Evolutionary conservation across 2,797 vertebrate genomes (phyloP).

Genomic region (Tinamus major): DNA sequence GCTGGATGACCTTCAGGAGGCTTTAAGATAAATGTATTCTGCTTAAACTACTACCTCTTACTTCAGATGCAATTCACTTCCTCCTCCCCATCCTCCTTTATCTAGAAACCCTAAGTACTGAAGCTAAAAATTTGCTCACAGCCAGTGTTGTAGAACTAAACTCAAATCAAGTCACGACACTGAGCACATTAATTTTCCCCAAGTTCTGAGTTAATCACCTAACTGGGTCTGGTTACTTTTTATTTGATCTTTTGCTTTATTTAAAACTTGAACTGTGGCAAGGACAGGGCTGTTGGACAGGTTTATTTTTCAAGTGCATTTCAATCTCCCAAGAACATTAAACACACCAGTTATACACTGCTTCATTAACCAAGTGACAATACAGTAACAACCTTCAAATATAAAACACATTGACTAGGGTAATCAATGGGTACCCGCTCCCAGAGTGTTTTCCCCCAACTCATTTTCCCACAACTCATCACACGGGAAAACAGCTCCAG

Average conservation of each 20-base stretch:
- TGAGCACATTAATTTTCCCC: not conserved
- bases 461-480: constrained; percentile 17
- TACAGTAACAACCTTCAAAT: constrained; percentile 41
- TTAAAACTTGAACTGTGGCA: not conserved
- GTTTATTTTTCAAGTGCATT: not conserved
- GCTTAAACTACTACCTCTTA: not conserved
- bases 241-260: not conserved
- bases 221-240: not conserved
- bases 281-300: not conserved
- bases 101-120: not conserved
- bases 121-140: not conserved
- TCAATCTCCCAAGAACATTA: constrained; percentile 19
- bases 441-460: constrained; percentile 24
- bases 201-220: not conserved
- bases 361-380: constrained; percentile 61
- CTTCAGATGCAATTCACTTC: not conserved
- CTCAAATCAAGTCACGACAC: not conserved
- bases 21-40: not conserved
- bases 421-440: constrained; percentile 5
- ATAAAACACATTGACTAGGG: constrained; percentile 45
- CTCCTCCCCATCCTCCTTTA: not conserved
- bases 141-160: not conserved
- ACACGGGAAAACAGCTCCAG: constrained; percentile 57
- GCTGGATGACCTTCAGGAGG: not conserved
- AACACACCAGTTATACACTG: constrained; percentile 7